A percentile compares a stretch with the other conserved stretches of the same genome.
Conservation (phyloP, 2,888 invertebrate species). For the Sympetrum striolatum region DNA sequence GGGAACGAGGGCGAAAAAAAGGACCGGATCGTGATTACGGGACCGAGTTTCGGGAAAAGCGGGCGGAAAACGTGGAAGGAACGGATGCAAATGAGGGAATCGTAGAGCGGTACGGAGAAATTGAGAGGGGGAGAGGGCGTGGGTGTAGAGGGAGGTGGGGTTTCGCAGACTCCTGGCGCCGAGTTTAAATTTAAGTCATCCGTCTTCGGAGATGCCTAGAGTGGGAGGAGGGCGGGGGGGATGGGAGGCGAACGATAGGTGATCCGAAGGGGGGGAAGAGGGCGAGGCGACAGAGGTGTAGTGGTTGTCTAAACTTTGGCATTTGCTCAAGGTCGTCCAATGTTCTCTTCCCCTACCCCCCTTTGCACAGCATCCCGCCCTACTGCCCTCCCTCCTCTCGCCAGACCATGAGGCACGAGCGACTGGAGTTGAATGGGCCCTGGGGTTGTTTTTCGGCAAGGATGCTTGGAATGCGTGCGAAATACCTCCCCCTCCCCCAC, state of each 20-base stretch:
- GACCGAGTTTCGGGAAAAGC: not conserved
- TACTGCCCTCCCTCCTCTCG: not conserved
- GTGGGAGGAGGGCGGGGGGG: not conserved
- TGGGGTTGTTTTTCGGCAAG: not conserved
- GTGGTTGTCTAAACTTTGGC: constrained; percentile 41
- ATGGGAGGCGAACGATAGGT: not conserved
- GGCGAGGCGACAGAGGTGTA: not conserved
- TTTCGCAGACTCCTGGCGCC: constrained; percentile 35
- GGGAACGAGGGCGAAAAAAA: not conserved
- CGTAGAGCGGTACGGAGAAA: not conserved
- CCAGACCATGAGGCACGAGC: not conserved
- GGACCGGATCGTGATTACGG: not conserved
- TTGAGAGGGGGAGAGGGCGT: not conserved
- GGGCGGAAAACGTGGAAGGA: not conserved
- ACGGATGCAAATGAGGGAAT: not conserved
- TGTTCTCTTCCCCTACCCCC: not conserved
- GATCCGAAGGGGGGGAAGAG: not conserved
- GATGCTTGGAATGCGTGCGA: constrained; percentile 14
- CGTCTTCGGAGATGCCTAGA: constrained; percentile 7
- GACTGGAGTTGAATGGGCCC: not conserved
- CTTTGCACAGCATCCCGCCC: not conserved
- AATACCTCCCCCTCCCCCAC: not conserved
- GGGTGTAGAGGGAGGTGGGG: not conserved
- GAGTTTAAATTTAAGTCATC: constrained; percentile 41
- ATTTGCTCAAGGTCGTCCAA: constrained; percentile 35